Conservation (phyloP, 2,888 invertebrate genomes). For the Xanthia togata region DNA sequence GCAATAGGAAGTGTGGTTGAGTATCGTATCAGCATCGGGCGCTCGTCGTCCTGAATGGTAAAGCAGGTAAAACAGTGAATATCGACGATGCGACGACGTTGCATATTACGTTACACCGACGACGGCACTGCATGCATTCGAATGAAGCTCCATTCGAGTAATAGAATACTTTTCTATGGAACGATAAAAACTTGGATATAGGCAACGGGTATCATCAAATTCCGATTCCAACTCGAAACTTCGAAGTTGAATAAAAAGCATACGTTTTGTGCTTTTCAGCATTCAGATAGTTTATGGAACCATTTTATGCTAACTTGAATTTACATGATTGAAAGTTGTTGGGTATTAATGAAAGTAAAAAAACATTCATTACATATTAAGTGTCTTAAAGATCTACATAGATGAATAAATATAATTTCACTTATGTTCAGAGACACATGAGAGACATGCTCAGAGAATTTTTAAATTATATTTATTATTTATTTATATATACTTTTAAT, state of each 20-base stretch:
- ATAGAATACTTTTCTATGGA: slow-evolving; percentile 52
- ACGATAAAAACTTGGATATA: slow-evolving; percentile 41
- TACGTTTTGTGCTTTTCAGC: neutral
- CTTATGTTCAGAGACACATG: slow-evolving; percentile 4
- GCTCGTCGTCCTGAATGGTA: slow-evolving; percentile 65
- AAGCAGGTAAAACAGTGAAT: slow-evolving; percentile 70
- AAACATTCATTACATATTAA: no score
- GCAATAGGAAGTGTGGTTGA: slow-evolving; percentile 64
- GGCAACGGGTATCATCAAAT: slow-evolving; percentile 38
- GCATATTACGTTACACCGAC: slow-evolving; percentile 67
- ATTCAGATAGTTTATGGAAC: neutral
- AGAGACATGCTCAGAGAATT: neutral
- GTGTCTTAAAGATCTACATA: neutral
- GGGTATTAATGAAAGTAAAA: neutral
- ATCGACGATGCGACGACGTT: slow-evolving; percentile 63
- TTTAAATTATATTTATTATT: no score
- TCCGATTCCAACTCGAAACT: slow-evolving; percentile 13
- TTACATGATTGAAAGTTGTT: neutral
- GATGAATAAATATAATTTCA: neutral
- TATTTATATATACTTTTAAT: no score
- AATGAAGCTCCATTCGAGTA: slow-evolving; percentile 63
- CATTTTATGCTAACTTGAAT: neutral
- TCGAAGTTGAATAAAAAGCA: slow-evolving; percentile 14
- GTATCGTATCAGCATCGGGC: slow-evolving; percentile 67
- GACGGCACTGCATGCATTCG: slow-evolving; percentile 61